phyloP scores from a whole-genome alignment of 2,797 vertebrate genomes.

The Alca torda region DNA sequence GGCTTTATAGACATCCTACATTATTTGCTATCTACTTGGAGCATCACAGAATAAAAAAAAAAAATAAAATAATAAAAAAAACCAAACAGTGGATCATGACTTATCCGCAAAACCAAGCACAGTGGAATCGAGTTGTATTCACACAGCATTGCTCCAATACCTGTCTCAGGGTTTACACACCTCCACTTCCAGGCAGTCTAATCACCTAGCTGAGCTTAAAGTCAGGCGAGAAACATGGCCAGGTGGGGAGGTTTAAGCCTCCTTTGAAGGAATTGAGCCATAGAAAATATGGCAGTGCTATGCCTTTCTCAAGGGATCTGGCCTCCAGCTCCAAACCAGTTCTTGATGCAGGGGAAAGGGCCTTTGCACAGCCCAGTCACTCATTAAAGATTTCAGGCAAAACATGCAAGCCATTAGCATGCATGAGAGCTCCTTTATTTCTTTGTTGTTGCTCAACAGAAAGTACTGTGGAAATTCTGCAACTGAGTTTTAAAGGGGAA shows the following conservation, averaged over 20 bases:
- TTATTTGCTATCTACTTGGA: neutral
- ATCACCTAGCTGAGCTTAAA: neutral
- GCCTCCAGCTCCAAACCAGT: neutral
- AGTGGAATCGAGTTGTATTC: neutral
- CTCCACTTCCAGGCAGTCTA: neutral
- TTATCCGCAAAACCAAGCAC: neutral
- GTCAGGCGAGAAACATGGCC: neutral
- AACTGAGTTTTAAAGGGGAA: neutral
- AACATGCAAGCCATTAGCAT: slow-evolving; percentile 10
- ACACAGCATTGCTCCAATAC: neutral
- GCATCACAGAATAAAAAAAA: neutral
- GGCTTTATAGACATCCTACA: neutral
- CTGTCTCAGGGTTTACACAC: neutral
- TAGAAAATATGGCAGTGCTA: neutral
- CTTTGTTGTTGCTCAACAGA: slow-evolving; percentile 14
- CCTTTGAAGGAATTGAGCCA: neutral
- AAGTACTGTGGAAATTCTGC: slow-evolving; percentile 8
- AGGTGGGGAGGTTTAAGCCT: neutral
- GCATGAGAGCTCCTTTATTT: neutral
- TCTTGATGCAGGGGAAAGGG: neutral
- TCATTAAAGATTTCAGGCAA: neutral
- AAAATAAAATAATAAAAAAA: neutral
- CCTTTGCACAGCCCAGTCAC: accelerated
- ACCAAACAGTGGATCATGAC: neutral
- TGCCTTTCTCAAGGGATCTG: neutral